A percentile compares a stretch with the other conserved stretches of the same genome.
phyloP scores from a whole-genome alignment of 1,140 invertebrate species.

The Drosophila ambigua region DNA sequence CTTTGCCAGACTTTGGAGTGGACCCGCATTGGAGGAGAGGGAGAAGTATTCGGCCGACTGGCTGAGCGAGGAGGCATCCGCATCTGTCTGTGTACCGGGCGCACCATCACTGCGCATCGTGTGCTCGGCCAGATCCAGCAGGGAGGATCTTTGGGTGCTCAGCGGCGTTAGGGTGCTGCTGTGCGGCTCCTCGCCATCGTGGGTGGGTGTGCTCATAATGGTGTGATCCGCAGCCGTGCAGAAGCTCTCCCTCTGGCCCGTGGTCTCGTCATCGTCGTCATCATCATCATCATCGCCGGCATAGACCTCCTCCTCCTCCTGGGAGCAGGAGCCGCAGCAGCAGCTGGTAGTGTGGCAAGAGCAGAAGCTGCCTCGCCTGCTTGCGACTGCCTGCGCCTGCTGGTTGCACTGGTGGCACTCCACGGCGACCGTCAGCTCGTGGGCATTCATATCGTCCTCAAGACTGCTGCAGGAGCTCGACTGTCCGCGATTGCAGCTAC shows the following conservation, averaged over 20 bases:
- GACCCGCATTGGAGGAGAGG: constrained; percentile 52
- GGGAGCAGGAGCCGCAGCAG: constrained; percentile 53
- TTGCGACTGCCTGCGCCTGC: background rate
- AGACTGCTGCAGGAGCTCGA: constrained; percentile 77
- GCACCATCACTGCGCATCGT: constrained; percentile 62
- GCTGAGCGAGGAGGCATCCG: constrained; percentile 72
- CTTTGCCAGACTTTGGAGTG: constrained; percentile 12
- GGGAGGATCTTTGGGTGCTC: constrained; percentile 46
- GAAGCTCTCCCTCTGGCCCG: constrained; percentile 64
- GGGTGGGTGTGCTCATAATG: constrained; percentile 61
- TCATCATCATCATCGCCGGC: constrained; percentile 46
- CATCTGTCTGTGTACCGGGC: constrained; percentile 57
- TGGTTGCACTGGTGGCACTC: constrained; percentile 72
- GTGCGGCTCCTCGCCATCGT: constrained; percentile 56
- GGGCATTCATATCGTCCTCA: constrained; percentile 51
- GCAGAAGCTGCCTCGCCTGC: constrained; percentile 53
- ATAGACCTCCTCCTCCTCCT: constrained; percentile 36
- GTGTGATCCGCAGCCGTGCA: constrained; percentile 73
- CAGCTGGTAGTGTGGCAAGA: constrained; percentile 71
- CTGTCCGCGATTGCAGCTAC: constrained; percentile 51
- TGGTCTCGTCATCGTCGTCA: constrained; percentile 60
- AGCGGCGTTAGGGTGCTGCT: constrained; percentile 75
- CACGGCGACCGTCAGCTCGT: constrained; percentile 65
- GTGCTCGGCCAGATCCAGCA: constrained; percentile 52
- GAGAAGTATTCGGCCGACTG: constrained; percentile 82